Evolutionary conservation across 2,888 invertebrate species (phyloP).

Genomic region (Corbicula japonica): DNA sequence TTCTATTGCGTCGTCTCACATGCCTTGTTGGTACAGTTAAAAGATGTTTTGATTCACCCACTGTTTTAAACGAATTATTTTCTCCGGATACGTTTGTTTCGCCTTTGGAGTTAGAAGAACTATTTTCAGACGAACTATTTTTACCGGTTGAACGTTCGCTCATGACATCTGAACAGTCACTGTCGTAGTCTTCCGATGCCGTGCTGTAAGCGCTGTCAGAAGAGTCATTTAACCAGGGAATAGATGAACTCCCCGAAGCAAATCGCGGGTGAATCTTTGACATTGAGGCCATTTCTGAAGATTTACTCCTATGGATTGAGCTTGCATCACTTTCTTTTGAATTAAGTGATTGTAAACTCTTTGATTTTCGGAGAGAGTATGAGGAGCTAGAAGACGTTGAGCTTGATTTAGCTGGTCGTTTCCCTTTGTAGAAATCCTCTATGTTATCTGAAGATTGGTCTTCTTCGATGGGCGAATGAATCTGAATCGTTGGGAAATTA

Average conservation of each 20-base stretch:
- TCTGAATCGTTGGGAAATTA: slow-evolving; percentile 12
- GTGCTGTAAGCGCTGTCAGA: slow-evolving; percentile 43
- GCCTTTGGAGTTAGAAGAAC: background rate
- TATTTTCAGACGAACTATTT: background rate
- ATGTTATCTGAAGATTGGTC: slow-evolving; percentile 12
- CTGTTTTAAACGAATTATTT: too few relatives aligned
- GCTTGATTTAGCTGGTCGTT: background rate
- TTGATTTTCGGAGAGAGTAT: background rate
- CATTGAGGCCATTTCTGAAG: background rate
- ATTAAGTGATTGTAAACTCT: background rate
- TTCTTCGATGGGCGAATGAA: slow-evolving; percentile 21
- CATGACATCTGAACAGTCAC: background rate
- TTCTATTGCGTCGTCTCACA: slow-evolving; percentile 14
- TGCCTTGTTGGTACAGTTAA: slow-evolving; percentile 21
- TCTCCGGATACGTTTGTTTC: too few relatives aligned
- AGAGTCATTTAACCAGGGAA: slow-evolving; percentile 12
- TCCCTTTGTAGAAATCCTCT: too few relatives aligned
- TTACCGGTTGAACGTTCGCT: background rate
- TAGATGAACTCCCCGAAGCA: background rate
- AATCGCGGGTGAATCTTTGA: slow-evolving; percentile 14
- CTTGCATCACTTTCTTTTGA: background rate
- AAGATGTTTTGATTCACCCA: background rate
- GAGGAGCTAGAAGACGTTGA: background rate
- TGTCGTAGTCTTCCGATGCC: slow-evolving; percentile 27
- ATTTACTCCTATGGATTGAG: background rate